Percentiles rank a stretch among this genome's conserved stretches.
phyloP scores from a whole-genome alignment of 2,113 vertebrate genomes.

The Ahaetulla prasina region DNA sequence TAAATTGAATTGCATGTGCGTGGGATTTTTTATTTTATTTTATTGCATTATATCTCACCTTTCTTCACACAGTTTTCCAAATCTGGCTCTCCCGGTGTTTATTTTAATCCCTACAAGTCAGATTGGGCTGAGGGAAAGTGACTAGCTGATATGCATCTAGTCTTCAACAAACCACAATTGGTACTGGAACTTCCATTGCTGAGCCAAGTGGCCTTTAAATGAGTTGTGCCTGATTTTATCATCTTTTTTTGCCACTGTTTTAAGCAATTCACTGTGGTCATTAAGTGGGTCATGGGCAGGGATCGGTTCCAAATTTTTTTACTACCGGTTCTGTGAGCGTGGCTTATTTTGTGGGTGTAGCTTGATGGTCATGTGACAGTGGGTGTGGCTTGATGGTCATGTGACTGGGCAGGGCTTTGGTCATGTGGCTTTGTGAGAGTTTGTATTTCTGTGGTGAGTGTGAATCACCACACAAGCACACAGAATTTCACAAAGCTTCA shows the following conservation, averaged over 20 bases:
- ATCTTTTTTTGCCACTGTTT: background rate
- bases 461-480: no score
- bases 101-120: background rate
- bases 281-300: background rate
- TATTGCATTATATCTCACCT: background rate
- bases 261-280: background rate
- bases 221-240: background rate
- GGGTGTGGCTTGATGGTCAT: no score
- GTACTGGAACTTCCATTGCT: background rate
- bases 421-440: no score
- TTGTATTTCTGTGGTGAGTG: no score
- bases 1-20: slow-evolving; percentile 54
- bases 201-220: background rate
- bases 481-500: no score
- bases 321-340: no score
- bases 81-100: background rate
- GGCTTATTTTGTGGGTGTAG: no score
- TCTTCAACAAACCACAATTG: background rate
- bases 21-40: background rate
- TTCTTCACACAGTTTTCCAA: background rate
- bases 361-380: no score
- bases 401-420: no score
- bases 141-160: background rate
- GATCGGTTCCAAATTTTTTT: no score
- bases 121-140: background rate